Evolutionary conservation across 92 coral and sea anemone genomes (phyloP), one percentile per base, ranked within the genome.

Genomic region (Hydrozoanthus gracilis): DNA sequence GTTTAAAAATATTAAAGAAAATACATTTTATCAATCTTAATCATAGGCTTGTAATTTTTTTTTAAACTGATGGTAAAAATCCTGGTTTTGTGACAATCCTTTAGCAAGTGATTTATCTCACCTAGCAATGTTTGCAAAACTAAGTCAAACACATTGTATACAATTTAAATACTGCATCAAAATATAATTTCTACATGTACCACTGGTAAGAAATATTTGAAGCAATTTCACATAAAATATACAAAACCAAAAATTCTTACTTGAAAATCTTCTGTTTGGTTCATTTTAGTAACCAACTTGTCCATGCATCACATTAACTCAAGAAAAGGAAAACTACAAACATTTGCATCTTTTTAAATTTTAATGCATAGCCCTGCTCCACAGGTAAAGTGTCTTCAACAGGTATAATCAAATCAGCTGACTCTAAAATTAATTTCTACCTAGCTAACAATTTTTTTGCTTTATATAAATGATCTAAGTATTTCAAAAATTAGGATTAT

Each of bases 261-360:
- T 80, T 80, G 85, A 80, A 80, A 80, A 18, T 48, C 16, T 20
- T 17, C 54, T 47, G 55, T 80, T 65, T 62, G 56, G 67, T 64
- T 80, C 85, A 80, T 64, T 65, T 46, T 80, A 16, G 73, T 4
- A 47, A 52, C 44, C 49, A 64, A 56, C n/a, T 62, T 80, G 54
- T 12, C 51, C 85, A 80, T 62, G 85, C 74, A 80, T 80, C 54
- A 69, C 68, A 62, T 73, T 58, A 73, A 80, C 74, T 64, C 84
- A 79, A 62, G n/a, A 64, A 47, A 80, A 47, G 62, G 46, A 80
- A 80, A 80, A 15, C 55, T 64, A 80, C 71, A 80, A 80, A 80
- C 85, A 80, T 80, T 80, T 80, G 85, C 85, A 80, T 80, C 72
- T 80, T 46, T 80, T 80, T 80, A 80, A 80, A 62, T n/a, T 64